Evolutionary conservation across 2,113 vertebrate genomes (phyloP), one percentile per base, ranked within the genome.

Genomic region (Pungitius pungitius): DNA sequence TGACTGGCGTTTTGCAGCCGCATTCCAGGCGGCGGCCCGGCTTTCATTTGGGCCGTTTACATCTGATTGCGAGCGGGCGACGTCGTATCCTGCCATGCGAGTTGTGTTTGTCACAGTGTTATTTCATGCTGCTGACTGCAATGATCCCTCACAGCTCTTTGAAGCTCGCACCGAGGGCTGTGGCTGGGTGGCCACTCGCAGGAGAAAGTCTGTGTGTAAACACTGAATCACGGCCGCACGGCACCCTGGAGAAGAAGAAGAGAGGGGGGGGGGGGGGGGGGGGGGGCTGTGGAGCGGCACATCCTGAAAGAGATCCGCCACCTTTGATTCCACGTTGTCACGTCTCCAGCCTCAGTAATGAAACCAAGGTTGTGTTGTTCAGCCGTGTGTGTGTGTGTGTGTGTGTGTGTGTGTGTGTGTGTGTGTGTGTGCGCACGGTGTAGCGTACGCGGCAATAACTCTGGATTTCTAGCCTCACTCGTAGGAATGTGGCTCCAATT

Each of bases 91-190:
- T 77, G 69, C 83, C 86, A 88, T 88, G 86, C 79, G 37, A 77
- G 64, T 82, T 83, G 86, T 82, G 22, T 88, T 90, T 90, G 85
- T 89, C 91, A 82, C 89, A 84, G 81, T 87, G 89, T 87, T 86
- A 90, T 90, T 92, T 89, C 90, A 90, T 83, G 91, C 90, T 87
- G 68, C 85, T 87, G 90, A 84, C 82, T 85, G 84, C 81, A 90
- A 87, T 70, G 55, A 85, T 82, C 81, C 77, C 13, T 30, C 55
- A 60, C 3, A 37, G 20, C 40, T 42, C 90, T 92, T 92, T 92
- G 83, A 91, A 72, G 89, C 78, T 83, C 85, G 87, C 77, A 75
- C 42, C 83, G 56, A 52, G 77, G 55, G 80, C 82, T 75, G 70
- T 73, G 82, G 84, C 83, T 59, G 74, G 81, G 78, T 82, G 83